phyloP scores from a whole-genome alignment of 2,888 invertebrate species.

The Antheraea assamensis region DNA sequence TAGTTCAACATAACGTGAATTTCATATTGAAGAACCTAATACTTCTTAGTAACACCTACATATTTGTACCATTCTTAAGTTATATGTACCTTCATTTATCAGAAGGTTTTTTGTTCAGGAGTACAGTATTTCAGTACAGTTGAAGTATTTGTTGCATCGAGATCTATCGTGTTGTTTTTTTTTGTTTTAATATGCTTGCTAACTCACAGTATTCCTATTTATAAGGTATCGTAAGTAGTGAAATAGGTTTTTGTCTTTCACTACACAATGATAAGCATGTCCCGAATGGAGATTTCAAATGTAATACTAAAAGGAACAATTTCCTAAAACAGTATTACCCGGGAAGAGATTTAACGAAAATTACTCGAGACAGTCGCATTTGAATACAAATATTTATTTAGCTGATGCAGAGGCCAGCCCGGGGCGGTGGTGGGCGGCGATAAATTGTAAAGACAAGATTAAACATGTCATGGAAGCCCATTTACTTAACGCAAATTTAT shows the following conservation, averaged over 20 bases:
- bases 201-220: background rate
- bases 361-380: slow-evolving; percentile 46
- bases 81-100: no score
- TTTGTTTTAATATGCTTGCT: background rate
- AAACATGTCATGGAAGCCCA: slow-evolving; percentile 80
- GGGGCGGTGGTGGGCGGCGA: slow-evolving; percentile 62
- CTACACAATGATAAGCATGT: background rate
- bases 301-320: slow-evolving; percentile 5
- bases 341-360: slow-evolving; percentile 33
- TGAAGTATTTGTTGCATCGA: no score
- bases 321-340: slow-evolving; percentile 15
- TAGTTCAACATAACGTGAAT: no score
- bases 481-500: slow-evolving; percentile 82
- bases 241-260: background rate
- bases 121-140: no score
- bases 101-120: no score
- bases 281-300: background rate
- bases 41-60: no score
- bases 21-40: no score
- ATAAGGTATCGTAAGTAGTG: background rate
- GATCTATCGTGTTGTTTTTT: no score
- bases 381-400: slow-evolving; percentile 71
- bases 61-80: no score
- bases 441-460: slow-evolving; percentile 80
- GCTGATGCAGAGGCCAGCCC: slow-evolving; percentile 59